These are phyloP conservation scores for Sebastes vulpes DNA, from an alignment of 2,797 vertebrate species.

Conservation along the genomic window DNA sequence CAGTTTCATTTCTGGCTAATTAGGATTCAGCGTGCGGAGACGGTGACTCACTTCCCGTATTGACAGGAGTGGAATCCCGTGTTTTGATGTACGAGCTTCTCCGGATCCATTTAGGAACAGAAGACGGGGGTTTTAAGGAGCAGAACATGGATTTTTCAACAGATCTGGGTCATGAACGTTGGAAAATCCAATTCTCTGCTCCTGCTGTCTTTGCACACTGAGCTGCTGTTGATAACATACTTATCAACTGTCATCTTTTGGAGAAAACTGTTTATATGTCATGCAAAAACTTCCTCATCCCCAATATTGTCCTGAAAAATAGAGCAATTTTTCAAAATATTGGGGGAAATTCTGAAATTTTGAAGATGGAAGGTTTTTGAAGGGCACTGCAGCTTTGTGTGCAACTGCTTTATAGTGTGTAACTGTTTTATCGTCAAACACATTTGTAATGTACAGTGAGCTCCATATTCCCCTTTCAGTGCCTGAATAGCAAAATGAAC, in stretches of 20 bases:
- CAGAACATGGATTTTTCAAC: slow-evolving; percentile 38
- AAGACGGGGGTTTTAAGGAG: slow-evolving; percentile 12
- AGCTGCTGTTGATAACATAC: slow-evolving; percentile 30
- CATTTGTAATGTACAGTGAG: slow-evolving; percentile 65
- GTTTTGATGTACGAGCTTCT: slow-evolving; percentile 39
- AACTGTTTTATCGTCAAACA: slow-evolving; percentile 27
- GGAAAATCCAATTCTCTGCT: slow-evolving; percentile 33
- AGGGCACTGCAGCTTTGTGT: slow-evolving; percentile 38
- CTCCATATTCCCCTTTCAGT: slow-evolving; percentile 40
- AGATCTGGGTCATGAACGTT: slow-evolving; percentile 15
- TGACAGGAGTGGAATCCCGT: slow-evolving; percentile 10
- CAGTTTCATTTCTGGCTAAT: slow-evolving; percentile 27
- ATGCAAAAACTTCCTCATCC: slow-evolving; percentile 26
- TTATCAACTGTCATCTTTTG: background rate
- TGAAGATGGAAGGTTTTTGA: slow-evolving; percentile 33
- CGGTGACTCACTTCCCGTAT: slow-evolving; percentile 3
- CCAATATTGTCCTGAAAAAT: background rate
- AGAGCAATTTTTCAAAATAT: background rate
- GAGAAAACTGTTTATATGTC: background rate
- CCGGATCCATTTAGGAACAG: slow-evolving; percentile 2
- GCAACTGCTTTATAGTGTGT: slow-evolving; percentile 27
- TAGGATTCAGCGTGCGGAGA: slow-evolving; percentile 6
- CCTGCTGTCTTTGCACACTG: slow-evolving; percentile 27
- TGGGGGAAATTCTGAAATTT: background rate
- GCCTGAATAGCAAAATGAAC: background rate